Conservation (phyloP, 2,113 vertebrate species). For the Chaetops frenatus region DNA sequence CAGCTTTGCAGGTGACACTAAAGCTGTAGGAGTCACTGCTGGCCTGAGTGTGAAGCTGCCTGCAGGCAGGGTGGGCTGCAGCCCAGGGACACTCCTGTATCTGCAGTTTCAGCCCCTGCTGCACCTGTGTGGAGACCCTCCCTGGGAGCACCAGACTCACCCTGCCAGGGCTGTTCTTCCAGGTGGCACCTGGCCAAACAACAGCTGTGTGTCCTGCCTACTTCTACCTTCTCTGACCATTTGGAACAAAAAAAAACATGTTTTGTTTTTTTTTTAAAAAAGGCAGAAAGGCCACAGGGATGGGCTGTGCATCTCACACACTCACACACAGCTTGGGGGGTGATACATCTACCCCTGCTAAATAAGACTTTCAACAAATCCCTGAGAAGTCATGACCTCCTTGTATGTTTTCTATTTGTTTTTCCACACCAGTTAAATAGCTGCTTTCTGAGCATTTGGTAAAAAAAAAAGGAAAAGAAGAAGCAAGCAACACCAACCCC, state of each 20-base stretch:
- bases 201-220: not conserved
- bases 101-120: not conserved
- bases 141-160: not conserved
- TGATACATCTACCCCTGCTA: not conserved
- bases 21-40: not conserved
- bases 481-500: not conserved
- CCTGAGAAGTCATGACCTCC: conserved; percentile 6
- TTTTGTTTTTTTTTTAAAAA: no score
- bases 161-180: not conserved
- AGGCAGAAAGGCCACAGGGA: not conserved
- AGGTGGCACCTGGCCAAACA: not conserved
- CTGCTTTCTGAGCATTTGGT: not conserved
- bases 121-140: not conserved
- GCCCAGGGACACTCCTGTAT: not conserved
- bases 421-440: conserved; percentile 24
- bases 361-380: conserved; percentile 13
- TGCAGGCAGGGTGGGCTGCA: not conserved
- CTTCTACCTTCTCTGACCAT: not conserved
- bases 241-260: not conserved
- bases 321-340: not conserved
- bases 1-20: not conserved
- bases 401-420: conserved; percentile 37
- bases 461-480: not conserved
- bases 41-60: not conserved
- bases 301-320: not conserved